Evolutionary conservation across 2,797 vertebrate genomes (phyloP).

Genomic region (Alca torda): DNA sequence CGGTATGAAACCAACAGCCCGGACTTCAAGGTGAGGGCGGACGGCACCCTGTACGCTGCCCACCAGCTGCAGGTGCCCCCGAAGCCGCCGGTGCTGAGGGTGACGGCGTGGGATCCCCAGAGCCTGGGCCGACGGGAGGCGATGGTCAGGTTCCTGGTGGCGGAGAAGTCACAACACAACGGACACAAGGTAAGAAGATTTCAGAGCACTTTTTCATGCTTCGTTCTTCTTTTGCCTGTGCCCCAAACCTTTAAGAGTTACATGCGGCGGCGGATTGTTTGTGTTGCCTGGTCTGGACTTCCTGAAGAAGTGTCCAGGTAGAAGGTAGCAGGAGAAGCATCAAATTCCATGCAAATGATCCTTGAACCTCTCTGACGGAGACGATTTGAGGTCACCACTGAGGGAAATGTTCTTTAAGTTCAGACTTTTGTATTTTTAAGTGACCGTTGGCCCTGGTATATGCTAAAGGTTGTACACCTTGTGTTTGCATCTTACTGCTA

Average conservation of each 20-base stretch:
- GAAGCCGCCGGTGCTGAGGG: constrained; percentile 82
- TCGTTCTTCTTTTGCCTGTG: not conserved
- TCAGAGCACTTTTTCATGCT: not conserved
- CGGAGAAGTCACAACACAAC: constrained; percentile 64
- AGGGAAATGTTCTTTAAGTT: not conserved
- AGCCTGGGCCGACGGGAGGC: constrained; percentile 82
- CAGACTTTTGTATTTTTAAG: not conserved
- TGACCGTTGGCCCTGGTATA: not conserved
- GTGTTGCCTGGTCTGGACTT: not conserved
- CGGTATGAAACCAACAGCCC: constrained; percentile 85
- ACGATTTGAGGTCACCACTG: not conserved
- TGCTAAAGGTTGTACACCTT: not conserved
- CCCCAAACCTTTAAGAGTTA: not conserved
- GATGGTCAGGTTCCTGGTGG: constrained; percentile 82
- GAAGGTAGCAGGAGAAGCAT: not conserved
- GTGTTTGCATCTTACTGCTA: not conserved
- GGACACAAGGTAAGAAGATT: constrained; percentile 71
- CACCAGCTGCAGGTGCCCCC: constrained; percentile 77
- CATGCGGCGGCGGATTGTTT: fast-evolving
- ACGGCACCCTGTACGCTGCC: constrained; percentile 85
- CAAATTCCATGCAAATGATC: not conserved
- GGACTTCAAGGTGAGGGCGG: constrained; percentile 83
- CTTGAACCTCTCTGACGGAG: not conserved
- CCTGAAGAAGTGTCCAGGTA: not conserved
- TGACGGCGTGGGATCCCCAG: constrained; percentile 80